Evolutionary conservation across 2,797 vertebrate genomes (phyloP).

Genomic region (Ispidina picta): DNA sequence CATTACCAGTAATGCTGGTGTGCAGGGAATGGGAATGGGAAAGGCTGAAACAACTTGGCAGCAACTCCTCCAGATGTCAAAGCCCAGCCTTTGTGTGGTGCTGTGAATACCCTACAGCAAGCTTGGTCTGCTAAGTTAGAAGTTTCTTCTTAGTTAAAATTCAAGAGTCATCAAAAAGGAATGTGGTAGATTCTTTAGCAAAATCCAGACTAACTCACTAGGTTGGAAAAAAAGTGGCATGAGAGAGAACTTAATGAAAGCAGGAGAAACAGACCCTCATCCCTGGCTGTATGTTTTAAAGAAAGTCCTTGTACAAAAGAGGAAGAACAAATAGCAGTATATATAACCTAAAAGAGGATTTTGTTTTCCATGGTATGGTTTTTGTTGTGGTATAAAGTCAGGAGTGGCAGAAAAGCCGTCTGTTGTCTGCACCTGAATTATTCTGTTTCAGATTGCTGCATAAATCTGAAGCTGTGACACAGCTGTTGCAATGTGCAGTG

Average conservation of each 20-base stretch:
- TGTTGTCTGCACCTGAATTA: background rate
- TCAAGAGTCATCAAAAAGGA: background rate
- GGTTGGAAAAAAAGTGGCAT: background rate
- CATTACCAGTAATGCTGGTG: background rate
- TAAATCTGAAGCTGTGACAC: background rate
- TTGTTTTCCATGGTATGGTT: background rate
- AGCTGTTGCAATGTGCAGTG: background rate
- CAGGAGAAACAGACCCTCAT: background rate
- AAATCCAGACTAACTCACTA: background rate
- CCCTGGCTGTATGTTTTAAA: background rate
- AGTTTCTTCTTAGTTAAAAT: background rate
- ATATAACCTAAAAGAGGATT: fast-evolving
- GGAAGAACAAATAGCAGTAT: background rate
- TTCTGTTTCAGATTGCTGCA: background rate
- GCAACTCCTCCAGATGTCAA: background rate
- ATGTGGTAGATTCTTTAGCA: background rate
- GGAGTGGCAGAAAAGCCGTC: background rate
- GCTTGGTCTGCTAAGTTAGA: background rate
- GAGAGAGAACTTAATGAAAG: background rate
- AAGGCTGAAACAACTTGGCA: background rate
- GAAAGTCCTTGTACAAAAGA: background rate
- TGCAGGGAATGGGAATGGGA: background rate
- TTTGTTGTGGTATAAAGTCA: background rate
- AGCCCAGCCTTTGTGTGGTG: background rate
- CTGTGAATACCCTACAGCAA: fast-evolving